Percentiles rank a stretch among this genome's conserved stretches.
Conservation (phyloP, 1,140 invertebrate genomes). For the Theocolax elegans region DNA sequence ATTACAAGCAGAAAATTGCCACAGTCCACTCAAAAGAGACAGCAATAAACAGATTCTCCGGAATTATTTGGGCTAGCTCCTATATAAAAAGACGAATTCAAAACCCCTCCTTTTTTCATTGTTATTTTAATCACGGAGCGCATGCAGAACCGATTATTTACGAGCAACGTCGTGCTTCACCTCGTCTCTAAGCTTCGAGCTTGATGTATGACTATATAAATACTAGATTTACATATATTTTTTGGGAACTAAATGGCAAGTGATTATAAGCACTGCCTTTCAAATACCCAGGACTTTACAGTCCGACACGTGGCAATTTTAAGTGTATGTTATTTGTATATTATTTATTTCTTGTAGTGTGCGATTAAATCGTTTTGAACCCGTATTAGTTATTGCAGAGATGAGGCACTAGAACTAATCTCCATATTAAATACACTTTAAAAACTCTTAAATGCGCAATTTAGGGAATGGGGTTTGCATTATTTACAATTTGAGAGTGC, state of each 20-base stretch:
- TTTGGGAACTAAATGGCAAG: neutral
- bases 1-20: conserved; percentile 22
- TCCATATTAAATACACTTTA: no score
- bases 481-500: no score
- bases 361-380: no score
- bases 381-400: no score
- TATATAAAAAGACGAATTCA: neutral
- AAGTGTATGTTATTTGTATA: conserved; percentile 12
- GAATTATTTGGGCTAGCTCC: neutral
- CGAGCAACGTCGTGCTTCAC: neutral
- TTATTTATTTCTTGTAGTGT: no score
- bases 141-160: neutral
- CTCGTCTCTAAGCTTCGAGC: neutral
- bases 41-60: neutral
- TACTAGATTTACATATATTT: conserved; percentile 34
- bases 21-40: neutral
- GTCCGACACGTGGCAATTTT: conserved; percentile 7
- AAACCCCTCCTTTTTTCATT: conserved; percentile 11
- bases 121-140: conserved; percentile 16
- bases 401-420: no score
- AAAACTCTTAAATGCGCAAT: no score
- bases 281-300: no score
- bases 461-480: no score
- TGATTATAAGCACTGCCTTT: neutral
- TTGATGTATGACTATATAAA: conserved; percentile 18